Evolutionary conservation across 2,888 invertebrate genomes (phyloP).

Genomic region (Oxystoma pomonae): DNA sequence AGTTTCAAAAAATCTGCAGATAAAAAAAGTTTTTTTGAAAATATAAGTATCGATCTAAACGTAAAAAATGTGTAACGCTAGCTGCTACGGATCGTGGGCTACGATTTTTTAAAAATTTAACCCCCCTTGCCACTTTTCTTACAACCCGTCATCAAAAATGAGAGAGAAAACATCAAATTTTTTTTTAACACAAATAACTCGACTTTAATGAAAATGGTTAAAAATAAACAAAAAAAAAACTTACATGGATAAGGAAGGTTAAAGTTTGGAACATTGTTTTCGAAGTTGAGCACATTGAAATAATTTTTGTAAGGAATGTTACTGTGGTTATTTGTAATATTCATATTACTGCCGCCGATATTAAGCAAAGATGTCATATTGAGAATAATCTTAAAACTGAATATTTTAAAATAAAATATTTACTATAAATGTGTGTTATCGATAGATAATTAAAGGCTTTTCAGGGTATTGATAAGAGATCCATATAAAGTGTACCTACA

Average conservation of each 20-base stretch:
- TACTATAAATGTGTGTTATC: conserved; percentile 42
- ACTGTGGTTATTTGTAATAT: not conserved
- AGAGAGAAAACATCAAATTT: no score
- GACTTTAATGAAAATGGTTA: no score
- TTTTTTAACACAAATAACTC: no score
- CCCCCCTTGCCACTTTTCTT: no score
- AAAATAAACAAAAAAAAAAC: conserved; percentile 21
- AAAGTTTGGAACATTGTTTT: conserved; percentile 29
- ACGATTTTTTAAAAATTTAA: no score
- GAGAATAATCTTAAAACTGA: conserved; percentile 43
- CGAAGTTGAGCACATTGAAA: conserved; percentile 35
- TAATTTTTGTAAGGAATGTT: conserved; percentile 35
- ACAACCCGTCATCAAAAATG: no score
- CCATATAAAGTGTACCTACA: conserved; percentile 1
- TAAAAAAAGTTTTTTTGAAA: no score
- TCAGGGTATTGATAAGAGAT: conserved; percentile 40
- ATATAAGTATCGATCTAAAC: no score
- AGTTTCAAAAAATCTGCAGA: no score
- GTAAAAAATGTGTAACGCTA: no score
- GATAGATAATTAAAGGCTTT: conserved; percentile 43
- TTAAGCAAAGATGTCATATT: conserved; percentile 45
- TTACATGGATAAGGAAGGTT: conserved; percentile 30
- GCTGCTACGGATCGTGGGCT: no score
- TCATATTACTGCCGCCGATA: conserved; percentile 30
- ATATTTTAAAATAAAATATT: conserved; percentile 47